These are phyloP conservation scores for Bagarius yarrelli DNA, from an alignment of 2,113 vertebrate genomes.

Conservation along the genomic window DNA sequence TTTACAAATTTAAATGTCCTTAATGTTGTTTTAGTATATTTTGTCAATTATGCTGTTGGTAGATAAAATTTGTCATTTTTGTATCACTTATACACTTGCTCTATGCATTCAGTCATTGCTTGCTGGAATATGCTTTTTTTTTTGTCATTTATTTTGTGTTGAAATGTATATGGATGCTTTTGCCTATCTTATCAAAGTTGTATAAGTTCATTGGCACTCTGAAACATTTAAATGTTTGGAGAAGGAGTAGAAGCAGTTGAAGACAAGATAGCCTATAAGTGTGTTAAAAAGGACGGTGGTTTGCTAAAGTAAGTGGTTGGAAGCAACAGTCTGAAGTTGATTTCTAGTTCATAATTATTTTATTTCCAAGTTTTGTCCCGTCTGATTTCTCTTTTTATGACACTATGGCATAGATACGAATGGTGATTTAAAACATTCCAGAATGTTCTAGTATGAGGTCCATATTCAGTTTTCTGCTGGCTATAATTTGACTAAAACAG, in stretches of 20 bases:
- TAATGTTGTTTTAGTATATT: neutral
- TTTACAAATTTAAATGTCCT: neutral
- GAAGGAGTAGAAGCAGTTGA: neutral
- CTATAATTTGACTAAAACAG: conserved; percentile 29
- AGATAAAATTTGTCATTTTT: conserved; percentile 26
- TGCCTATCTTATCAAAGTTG: conserved; percentile 3
- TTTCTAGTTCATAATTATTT: neutral
- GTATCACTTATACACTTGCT: conserved; percentile 40
- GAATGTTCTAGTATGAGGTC: conserved; percentile 33
- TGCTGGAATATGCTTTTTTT: conserved; percentile 35
- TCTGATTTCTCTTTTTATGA: neutral
- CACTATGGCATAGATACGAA: conserved; percentile 18
- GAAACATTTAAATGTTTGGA: neutral
- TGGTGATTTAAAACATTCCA: conserved; percentile 63
- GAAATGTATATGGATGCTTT: neutral
- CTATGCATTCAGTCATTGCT: conserved; percentile 59
- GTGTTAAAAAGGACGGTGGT: conserved; percentile 51
- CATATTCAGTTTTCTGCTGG: neutral
- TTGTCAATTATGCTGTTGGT: conserved; percentile 38
- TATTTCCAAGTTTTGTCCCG: neutral
- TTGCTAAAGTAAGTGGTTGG: conserved; percentile 62
- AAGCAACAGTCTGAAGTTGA: conserved; percentile 36
- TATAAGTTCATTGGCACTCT: neutral
- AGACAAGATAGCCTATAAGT: neutral
- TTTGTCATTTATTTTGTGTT: neutral